A percentile compares a stretch with the other conserved stretches of the same genome.
Conservation (phyloP, 2,888 invertebrate genomes). For the Stictocephala bisonia region DNA sequence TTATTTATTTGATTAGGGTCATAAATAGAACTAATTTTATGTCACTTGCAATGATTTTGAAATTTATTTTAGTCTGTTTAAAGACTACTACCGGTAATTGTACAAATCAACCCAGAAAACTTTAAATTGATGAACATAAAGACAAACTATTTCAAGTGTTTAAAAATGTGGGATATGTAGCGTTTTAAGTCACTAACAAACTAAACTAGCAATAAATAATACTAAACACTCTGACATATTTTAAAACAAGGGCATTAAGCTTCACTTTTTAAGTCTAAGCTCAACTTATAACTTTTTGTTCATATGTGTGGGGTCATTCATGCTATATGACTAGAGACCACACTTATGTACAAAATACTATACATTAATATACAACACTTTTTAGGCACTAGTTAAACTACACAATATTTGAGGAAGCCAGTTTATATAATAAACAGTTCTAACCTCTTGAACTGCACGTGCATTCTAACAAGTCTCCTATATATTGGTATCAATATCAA, state of each 20-base stretch:
- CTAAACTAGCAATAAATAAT: background rate
- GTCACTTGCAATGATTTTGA: too few relatives aligned
- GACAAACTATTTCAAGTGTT: too few relatives aligned
- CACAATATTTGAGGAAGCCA: background rate
- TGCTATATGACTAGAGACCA: background rate
- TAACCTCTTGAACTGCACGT: background rate
- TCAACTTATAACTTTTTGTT: background rate
- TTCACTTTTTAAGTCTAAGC: slow-evolving; percentile 10
- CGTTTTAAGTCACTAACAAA: too few relatives aligned
- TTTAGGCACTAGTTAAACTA: background rate
- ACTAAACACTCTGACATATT: background rate
- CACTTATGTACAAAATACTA: background rate
- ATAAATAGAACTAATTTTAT: background rate
- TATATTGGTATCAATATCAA: background rate
- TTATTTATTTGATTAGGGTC: background rate
- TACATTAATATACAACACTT: background rate
- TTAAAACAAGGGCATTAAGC: background rate
- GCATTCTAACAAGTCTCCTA: too few relatives aligned
- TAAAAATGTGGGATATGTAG: too few relatives aligned
- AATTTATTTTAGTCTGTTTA: too few relatives aligned
- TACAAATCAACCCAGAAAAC: too few relatives aligned
- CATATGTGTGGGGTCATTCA: slow-evolving; percentile 1
- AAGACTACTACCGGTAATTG: too few relatives aligned
- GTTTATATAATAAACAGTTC: background rate
- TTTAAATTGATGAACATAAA: too few relatives aligned